These are phyloP conservation scores for Drosophila bipectinata DNA, from an alignment of 1,140 invertebrate genomes.

Conservation along the genomic window DNA sequence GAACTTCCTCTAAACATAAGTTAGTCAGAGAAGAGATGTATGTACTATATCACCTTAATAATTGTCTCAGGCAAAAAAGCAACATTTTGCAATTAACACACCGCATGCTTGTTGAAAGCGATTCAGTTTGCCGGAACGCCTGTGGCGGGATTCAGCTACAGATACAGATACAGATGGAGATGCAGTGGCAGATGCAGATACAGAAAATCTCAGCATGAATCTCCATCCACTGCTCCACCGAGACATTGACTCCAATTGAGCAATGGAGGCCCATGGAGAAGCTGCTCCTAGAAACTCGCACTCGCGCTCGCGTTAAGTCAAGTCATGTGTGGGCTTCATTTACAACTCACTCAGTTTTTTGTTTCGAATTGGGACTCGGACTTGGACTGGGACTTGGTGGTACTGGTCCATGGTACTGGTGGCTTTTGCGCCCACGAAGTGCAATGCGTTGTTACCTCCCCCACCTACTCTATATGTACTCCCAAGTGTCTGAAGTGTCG, in stretches of 20 bases:
- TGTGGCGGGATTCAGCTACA: conserved; percentile 40
- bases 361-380: conserved; percentile 20
- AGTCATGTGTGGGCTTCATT: conserved; percentile 56
- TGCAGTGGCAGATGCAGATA: conserved; percentile 11
- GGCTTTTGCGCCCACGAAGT: conserved; percentile 35
- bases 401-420: neutral
- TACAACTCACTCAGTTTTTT: conserved; percentile 55
- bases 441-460: conserved; percentile 23
- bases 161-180: conserved; percentile 18
- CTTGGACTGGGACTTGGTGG: conserved; percentile 13
- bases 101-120: conserved; percentile 48
- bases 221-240: conserved; percentile 45
- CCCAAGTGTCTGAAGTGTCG: conserved; percentile 69
- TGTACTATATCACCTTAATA: conserved; percentile 56
- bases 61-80: conserved; percentile 61
- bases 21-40: no score
- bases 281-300: neutral
- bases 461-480: neutral
- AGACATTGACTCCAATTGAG: conserved; percentile 56
- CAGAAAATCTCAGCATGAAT: conserved; percentile 56
- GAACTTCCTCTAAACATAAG: neutral
- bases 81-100: conserved; percentile 75
- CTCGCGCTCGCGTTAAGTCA: conserved; percentile 20
- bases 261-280: conserved; percentile 7
- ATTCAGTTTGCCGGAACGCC: conserved; percentile 48